Base-by-base conservation (phyloP, 1,140 invertebrate species). In the Ceratina australensis region DNA sequence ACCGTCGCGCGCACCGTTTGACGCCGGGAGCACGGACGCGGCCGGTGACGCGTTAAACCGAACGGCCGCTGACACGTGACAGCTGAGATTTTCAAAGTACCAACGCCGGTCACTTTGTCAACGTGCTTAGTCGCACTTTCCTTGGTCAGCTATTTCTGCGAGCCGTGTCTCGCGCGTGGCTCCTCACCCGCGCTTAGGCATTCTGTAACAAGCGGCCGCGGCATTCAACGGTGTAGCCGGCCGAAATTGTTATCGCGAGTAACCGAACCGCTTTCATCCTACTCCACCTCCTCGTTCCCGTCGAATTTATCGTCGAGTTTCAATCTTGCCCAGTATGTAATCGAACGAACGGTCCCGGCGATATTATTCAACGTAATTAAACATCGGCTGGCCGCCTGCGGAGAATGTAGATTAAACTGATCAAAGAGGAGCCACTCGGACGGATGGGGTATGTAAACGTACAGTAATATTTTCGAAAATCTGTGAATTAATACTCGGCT, bases 81-180 rank as follows among this genome's bases (percentile, higher is more conserved):
- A 16, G 18, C 47, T 42, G 71, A 66, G 83, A 83, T 81, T 79
- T 77, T 69, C 56, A 12, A 74, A 79, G 79, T 65, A 57, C 65
- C 59, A 42, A 10, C 13, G 68, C 47, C 59, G 74, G 28, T 26
- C 71, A 67, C 81, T 84, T 84, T 69, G 73, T 82, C 83, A 84
- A 83, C 69, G 57, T 77, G 71, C 61, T 75, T 50, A 83, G 66
- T 73, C 71, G 80, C 78, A 81, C 84, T 81, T 84, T 69, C 50
- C 68, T 61, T 69, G 61, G 66, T 49, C 75, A 87, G 82, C 78
- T 87, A 87, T 87, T 87, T 86, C 80, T 85, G 86, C 80, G 79
- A 60, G 68, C 60, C 50, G 73, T 72, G 79, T 81, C 75, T 13
- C 73, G 75, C 47, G 49, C 50, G 78, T 56, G 24, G n/a, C n/a